Percentiles rank a stretch among this genome's conserved stretches.
Evolutionary conservation across 2,888 invertebrate genomes (phyloP).

Genomic region (Leucophenga montana): DNA sequence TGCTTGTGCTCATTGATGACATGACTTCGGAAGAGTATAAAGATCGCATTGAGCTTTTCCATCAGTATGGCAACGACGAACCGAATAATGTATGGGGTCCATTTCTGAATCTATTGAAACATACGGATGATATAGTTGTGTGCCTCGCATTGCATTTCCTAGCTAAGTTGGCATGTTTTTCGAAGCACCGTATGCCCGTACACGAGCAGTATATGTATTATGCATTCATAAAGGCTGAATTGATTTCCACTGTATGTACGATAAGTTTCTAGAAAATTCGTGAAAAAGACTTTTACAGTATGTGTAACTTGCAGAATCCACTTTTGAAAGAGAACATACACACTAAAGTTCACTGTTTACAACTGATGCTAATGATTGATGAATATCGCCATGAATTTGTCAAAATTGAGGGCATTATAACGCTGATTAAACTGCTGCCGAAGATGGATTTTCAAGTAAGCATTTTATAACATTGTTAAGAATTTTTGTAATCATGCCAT

Average conservation of each 20-base stretch:
- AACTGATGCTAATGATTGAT: constrained; percentile 97
- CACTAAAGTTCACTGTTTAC: constrained; percentile 96
- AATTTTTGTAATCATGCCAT: neutral
- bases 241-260: constrained; percentile 75
- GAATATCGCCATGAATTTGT: constrained; percentile 95
- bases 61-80: neutral
- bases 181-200: neutral
- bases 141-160: neutral
- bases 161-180: neutral
- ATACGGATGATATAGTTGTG: neutral
- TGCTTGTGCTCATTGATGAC: constrained; percentile 10
- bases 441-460: constrained; percentile 90
- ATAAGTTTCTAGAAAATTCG: neutral
- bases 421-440: constrained; percentile 88
- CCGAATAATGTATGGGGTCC: constrained; percentile 5
- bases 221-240: neutral
- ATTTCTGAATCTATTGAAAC: constrained; percentile 1
- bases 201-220: neutral
- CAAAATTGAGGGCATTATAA: constrained; percentile 93
- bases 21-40: neutral
- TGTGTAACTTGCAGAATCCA: neutral
- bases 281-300: no score
- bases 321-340: constrained; percentile 94
- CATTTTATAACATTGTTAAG: no score
- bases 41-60: neutral